Evolutionary conservation across 2,797 vertebrate species (phyloP).

Genomic region (Hirundo rustica): DNA sequence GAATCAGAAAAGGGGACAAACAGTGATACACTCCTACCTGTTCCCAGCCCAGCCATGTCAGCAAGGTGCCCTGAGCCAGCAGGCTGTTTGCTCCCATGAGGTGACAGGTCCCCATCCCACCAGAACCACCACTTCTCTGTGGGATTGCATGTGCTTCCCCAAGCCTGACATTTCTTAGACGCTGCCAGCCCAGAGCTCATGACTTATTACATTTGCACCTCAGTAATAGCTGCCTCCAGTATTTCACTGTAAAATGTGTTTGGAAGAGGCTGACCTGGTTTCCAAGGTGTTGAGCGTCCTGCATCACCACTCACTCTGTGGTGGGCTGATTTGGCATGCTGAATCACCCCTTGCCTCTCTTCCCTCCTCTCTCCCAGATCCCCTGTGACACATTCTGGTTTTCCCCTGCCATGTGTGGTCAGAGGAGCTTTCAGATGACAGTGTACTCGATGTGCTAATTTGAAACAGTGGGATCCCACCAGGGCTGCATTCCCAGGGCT

Average conservation of each 20-base stretch:
- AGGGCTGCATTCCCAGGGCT: accelerated
- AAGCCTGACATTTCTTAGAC: not conserved
- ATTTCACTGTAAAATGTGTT: not conserved
- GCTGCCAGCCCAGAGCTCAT: not conserved
- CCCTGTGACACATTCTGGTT: not conserved
- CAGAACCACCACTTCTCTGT: accelerated
- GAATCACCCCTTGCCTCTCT: not conserved
- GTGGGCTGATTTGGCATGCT: not conserved
- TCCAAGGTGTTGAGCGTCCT: not conserved
- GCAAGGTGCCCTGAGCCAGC: accelerated
- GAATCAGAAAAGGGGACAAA: not conserved
- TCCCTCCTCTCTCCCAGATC: not conserved
- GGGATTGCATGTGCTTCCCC: not conserved
- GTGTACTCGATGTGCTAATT: accelerated
- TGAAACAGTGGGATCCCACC: not conserved
- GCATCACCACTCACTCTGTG: accelerated
- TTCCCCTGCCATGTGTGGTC: not conserved
- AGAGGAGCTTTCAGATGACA: not conserved
- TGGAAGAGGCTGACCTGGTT: not conserved
- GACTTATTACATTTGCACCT: not conserved
- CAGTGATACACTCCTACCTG: not conserved
- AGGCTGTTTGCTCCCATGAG: not conserved
- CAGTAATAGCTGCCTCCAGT: not conserved
- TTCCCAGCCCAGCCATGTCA: not conserved
- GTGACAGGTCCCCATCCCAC: not conserved